Conservation (phyloP, 2,888 invertebrate genomes). For the Sinhomidia bicolor region DNA sequence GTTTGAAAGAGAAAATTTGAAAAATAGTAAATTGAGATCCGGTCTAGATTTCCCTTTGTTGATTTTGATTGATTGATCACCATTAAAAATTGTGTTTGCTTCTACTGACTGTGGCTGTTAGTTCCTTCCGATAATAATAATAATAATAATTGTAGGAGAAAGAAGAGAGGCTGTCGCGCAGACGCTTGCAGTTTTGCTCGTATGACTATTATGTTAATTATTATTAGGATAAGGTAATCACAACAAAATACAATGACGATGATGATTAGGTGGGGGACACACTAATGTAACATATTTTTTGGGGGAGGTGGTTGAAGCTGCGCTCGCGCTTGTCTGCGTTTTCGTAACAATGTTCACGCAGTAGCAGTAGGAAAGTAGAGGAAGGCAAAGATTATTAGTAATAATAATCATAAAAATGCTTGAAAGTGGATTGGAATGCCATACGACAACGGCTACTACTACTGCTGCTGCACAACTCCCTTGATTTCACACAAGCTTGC, state of each 20-base stretch:
- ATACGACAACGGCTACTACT: too few relatives aligned
- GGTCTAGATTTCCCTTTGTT: constrained; percentile 63
- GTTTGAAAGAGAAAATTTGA: constrained; percentile 25
- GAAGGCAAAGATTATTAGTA: too few relatives aligned
- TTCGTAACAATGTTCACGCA: not conserved
- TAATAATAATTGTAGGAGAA: too few relatives aligned
- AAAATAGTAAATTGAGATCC: constrained; percentile 43
- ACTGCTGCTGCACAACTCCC: not conserved
- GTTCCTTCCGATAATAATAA: constrained; percentile 23
- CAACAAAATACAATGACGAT: not conserved
- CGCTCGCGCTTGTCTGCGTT: not conserved
- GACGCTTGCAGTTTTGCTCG: too few relatives aligned
- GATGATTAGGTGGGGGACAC: constrained; percentile 30
- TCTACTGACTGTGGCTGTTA: not conserved
- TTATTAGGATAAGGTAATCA: constrained; percentile 35
- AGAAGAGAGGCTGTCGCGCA: too few relatives aligned
- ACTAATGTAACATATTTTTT: not conserved
- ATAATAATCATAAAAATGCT: constrained; percentile 29
- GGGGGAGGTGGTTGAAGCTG: constrained; percentile 41
- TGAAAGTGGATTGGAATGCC: constrained; percentile 56
- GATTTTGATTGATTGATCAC: constrained; percentile 60
- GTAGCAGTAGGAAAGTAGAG: constrained; percentile 34
- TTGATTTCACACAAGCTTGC: constrained; percentile 33
- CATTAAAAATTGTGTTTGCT: constrained; percentile 31
- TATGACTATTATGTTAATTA: constrained; percentile 41